A percentile compares a stretch with the other conserved stretches of the same genome.
phyloP scores from a whole-genome alignment of 2,888 invertebrate genomes.

The Ichneumoninae sp. region DNA sequence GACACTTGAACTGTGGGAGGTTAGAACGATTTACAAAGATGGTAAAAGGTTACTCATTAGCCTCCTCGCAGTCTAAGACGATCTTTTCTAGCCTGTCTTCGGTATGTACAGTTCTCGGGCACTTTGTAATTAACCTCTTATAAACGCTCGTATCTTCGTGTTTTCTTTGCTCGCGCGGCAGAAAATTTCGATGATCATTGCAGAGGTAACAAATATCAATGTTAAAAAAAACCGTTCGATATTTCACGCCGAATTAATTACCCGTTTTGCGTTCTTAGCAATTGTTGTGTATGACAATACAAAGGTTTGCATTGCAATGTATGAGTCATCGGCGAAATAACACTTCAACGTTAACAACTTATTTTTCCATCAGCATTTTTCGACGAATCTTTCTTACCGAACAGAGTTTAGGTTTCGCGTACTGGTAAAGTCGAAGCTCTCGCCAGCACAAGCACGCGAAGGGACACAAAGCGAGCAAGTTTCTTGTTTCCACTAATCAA shows the following conservation, averaged over 20 bases:
- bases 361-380: background rate
- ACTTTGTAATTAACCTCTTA: background rate
- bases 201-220: background rate
- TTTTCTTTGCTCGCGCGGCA: background rate
- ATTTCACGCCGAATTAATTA: background rate
- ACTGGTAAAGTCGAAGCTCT: no score
- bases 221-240: background rate
- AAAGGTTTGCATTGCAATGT: background rate
- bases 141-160: background rate
- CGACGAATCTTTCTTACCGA: background rate
- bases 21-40: constrained; percentile 9
- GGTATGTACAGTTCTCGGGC: background rate
- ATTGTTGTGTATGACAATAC: background rate
- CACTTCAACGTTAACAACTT: background rate
- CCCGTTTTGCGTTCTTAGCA: background rate
- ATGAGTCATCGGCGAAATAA: no score
- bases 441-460: no score
- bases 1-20: background rate
- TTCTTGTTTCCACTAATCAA: no score
- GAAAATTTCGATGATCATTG: background rate
- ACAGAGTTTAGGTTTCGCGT: background rate
- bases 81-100: background rate
- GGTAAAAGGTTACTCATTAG: constrained; percentile 8
- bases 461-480: no score
- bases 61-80: background rate